phyloP scores from a whole-genome alignment of 2,113 vertebrate species.

The Spilogale gracilis region DNA sequence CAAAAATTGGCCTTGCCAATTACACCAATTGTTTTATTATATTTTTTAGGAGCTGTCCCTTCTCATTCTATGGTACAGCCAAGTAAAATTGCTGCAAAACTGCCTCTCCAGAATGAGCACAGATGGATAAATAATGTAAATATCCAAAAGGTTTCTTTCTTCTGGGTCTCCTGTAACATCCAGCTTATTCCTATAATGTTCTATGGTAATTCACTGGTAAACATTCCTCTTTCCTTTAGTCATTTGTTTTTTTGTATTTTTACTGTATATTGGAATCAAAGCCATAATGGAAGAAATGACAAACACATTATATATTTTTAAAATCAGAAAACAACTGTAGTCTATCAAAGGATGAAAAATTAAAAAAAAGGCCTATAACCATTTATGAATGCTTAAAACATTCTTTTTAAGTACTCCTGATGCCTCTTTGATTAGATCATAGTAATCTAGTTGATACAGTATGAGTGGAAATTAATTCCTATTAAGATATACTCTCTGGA shows the following conservation, averaged over 20 bases:
- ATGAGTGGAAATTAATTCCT: background rate
- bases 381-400: background rate
- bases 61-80: background rate
- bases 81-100: background rate
- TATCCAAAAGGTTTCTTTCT: background rate
- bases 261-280: conserved; percentile 2
- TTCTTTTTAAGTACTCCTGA: background rate
- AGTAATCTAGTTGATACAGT: background rate
- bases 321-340: background rate
- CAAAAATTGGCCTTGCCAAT: background rate
- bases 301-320: background rate
- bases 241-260: background rate
- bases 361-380: background rate
- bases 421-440: background rate
- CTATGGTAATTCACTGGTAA: background rate
- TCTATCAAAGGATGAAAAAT: background rate
- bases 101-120: background rate
- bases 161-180: background rate
- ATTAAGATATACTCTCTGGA: conserved; percentile 3
- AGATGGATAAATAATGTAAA: background rate
- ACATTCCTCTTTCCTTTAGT: background rate
- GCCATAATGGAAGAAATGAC: background rate
- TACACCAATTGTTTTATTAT: background rate
- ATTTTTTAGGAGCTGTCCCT: background rate
- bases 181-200: background rate